These are phyloP conservation scores for Saiga tatarica DNA, from an alignment of 2,113 vertebrate species.

Conservation along the genomic window DNA sequence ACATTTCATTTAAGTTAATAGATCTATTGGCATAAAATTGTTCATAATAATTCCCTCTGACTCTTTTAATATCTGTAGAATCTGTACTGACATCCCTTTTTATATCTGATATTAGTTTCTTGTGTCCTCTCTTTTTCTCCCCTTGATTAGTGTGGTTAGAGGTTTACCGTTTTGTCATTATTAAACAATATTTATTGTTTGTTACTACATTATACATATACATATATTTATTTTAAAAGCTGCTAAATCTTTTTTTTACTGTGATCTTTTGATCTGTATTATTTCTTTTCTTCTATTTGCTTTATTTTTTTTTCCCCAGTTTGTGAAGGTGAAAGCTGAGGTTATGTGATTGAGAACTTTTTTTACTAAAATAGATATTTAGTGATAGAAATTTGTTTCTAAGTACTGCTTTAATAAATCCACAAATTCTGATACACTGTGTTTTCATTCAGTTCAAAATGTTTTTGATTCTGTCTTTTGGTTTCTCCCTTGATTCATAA, in stretches of 20 bases:
- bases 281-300: not conserved
- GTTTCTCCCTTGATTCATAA: not conserved
- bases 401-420: not conserved
- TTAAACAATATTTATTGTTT: not conserved
- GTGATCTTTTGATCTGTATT: not conserved
- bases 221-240: not conserved
- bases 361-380: not conserved
- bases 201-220: not conserved
- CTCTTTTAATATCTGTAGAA: not conserved
- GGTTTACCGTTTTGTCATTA: not conserved
- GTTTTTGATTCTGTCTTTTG: not conserved
- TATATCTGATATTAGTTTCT: not conserved
- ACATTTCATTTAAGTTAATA: not conserved
- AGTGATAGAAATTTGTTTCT: not conserved
- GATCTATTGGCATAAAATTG: not conserved
- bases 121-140: not conserved
- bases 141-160: not conserved
- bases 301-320: not conserved
- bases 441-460: not conserved
- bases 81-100: slow-evolving; percentile 1
- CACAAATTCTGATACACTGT: not conserved
- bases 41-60: not conserved
- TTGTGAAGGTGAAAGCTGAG: not conserved
- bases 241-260: not conserved
- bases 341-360: not conserved